Evolutionary conservation across 1,140 invertebrate genomes (phyloP), one percentile per base, ranked within the genome.

Genomic region (Cyrtorhinus lividipennis): DNA sequence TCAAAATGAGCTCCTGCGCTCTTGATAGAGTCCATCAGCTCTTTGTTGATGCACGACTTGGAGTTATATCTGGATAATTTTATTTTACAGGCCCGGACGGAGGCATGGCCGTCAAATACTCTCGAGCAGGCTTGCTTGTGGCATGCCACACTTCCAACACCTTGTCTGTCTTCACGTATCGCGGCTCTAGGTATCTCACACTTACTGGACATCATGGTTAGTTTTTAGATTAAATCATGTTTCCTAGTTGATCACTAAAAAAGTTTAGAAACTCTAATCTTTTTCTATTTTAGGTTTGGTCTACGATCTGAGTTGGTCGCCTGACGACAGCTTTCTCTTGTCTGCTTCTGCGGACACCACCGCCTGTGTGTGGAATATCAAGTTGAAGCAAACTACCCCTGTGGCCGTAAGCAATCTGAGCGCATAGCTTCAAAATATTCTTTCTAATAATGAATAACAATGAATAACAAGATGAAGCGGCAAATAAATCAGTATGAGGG

Each of bases 321-420:
- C 71, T 15, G 76, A 77, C 67, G 78, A 81, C 69, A 74, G 73
- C 20, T 73, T 74, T 60, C 65, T 86, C 13, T 67, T 81, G 23
- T 80, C 81, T 56, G 79, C 80, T 2, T 84, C 82, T 22, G 79
- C 80, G 20, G 83, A 85, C 73, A 81, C 80, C 63, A 84, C 81
- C 57, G 77, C 74, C 20, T 71, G 72, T 68, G 69, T 83, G 22
- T 83, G 82, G 82, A 72, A 78, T 68, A 68, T 81, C 1, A 65
- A 71, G 58, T 73, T 76, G 59, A 73, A 74, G 67, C 73, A 72
- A 27, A 67, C 77, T 12, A 71, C 72, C 22, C 68, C 73, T 12
- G 58, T 75, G 18, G 26, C 12, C 23, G 1, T 26, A 57, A 27
- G 15, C 30, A 13, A 62, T n/a, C n/a, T n/a, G n/a, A n/a, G n/a